Evolutionary conservation across 1,140 invertebrate genomes (phyloP).

Genomic region (Macrosteles quadrilineatus): DNA sequence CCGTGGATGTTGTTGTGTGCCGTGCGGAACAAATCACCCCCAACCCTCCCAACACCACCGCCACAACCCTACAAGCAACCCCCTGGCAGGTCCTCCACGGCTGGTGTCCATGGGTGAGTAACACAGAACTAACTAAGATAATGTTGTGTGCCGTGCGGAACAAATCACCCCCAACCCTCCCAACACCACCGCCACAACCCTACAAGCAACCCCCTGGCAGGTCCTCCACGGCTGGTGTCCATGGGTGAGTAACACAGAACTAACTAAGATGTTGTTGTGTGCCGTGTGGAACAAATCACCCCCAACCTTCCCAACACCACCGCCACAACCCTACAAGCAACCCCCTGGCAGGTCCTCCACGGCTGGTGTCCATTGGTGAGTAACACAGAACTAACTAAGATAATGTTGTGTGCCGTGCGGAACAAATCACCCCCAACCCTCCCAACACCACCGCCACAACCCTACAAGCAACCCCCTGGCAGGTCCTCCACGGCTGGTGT

Average conservation of each 20-base stretch:
- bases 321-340: too few species aligned
- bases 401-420: not conserved
- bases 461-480: too few species aligned
- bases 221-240: not conserved
- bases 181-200: not conserved
- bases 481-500: not conserved
- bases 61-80: too few species aligned
- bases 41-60: not conserved
- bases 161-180: not conserved
- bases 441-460: not conserved
- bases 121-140: too few species aligned
- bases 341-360: not conserved
- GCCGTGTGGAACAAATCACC: not conserved
- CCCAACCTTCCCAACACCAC: not conserved
- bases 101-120: not conserved
- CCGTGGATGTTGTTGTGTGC: not conserved
- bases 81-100: not conserved
- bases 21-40: not conserved
- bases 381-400: too few species aligned
- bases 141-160: not conserved
- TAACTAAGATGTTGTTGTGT: not conserved
- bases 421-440: not conserved
- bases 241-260: conserved; percentile 23
- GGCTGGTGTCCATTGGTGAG: not conserved
- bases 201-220: not conserved